Base-by-base conservation (phyloP, 2,888 invertebrate species). In the Xanthia icteritia region DNA sequence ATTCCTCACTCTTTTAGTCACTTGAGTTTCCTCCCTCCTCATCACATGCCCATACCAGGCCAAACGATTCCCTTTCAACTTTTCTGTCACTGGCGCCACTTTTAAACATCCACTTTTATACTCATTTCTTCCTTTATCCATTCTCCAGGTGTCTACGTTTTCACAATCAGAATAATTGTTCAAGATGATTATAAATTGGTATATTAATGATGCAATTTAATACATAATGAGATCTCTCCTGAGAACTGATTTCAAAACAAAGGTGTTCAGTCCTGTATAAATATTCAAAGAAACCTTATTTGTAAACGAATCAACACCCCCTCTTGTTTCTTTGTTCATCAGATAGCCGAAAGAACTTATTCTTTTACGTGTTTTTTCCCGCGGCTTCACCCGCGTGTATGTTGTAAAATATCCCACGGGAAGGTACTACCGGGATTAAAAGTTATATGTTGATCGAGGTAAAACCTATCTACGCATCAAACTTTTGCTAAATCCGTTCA, bases 201-300 rank as follows among this genome's bases (percentile, higher is more conserved):
- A 48, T 65, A 65, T n/a, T n/a, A 4, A 48, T 17, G n/a, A 9
- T 27, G 20, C 36, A 39, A 45, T 31, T 48, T 31, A 27, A 70
- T 31, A 42, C 6, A 48, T 39, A n/a, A 20, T 20, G 15, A 54
- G 70, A 31, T 36, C 6, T 27, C 23, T 39, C 2, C 17, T 48
- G 36, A 70, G 78, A 63, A 63, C 17, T n/a, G n/a, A 20, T 61
- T 60, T 45, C 42, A 42, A 51, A 63, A 63, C 70, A 77, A 71
- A 71, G 56, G 51, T 56, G 23, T 71, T 71, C 39, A 39, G 39
- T n/a, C 39, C n/a, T 56, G 64, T 58, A 65, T 64, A 64, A 78
- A 78, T 79, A 77, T 78, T 79, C 79, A 72, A 58, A 65, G 79
- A 72, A 79, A 48, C 48, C 48, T 56, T 36, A 71, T 58, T 79